These are phyloP conservation scores for Poeciliopsis turrubarensis DNA, from an alignment of 2,113 vertebrate species.

Conservation along the genomic window DNA sequence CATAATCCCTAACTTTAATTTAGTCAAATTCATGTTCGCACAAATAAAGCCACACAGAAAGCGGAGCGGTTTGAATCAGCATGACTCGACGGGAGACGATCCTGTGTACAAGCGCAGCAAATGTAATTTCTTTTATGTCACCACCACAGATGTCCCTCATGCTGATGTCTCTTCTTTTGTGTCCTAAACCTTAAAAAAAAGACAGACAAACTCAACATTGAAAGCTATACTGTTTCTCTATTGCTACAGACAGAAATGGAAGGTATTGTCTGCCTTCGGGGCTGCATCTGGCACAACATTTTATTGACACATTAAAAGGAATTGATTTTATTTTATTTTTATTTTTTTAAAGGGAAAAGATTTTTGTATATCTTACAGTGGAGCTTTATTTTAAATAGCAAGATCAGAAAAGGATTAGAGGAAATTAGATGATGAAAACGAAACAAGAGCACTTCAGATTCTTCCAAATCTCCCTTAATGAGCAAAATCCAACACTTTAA, in stretches of 20 bases:
- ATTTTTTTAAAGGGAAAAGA: conserved; percentile 10
- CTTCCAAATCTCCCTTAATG: conserved; percentile 45
- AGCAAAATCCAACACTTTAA: conserved; percentile 46
- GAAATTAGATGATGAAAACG: conserved; percentile 51
- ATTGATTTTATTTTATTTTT: conserved; percentile 2
- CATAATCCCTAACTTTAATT: conserved; percentile 82
- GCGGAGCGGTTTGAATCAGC: conserved; percentile 54
- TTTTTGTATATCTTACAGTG: conserved; percentile 8
- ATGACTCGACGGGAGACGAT: conserved; percentile 30
- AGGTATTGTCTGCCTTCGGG: conserved; percentile 8
- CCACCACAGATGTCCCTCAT: conserved; percentile 46
- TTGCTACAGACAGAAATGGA: conserved; percentile 28
- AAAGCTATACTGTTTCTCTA: conserved; percentile 8
- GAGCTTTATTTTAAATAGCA: conserved; percentile 33
- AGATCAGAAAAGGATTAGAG: conserved; percentile 44
- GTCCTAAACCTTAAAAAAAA: conserved; percentile 26
- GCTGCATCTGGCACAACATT: conserved; percentile 23
- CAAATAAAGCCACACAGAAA: conserved; percentile 64
- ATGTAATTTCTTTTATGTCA: conserved; percentile 45
- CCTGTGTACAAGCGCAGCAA: conserved; percentile 21
- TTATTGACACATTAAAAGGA: conserved; percentile 11
- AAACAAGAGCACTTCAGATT: conserved; percentile 26
- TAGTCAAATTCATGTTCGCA: conserved; percentile 75
- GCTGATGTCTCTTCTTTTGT: conserved; percentile 38
- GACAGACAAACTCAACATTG: conserved; percentile 29